Percentiles rank a stretch among this genome's conserved stretches.
These are phyloP conservation scores for Arenaria interpres DNA, from an alignment of 2,113 vertebrate genomes.

Conservation along the genomic window DNA sequence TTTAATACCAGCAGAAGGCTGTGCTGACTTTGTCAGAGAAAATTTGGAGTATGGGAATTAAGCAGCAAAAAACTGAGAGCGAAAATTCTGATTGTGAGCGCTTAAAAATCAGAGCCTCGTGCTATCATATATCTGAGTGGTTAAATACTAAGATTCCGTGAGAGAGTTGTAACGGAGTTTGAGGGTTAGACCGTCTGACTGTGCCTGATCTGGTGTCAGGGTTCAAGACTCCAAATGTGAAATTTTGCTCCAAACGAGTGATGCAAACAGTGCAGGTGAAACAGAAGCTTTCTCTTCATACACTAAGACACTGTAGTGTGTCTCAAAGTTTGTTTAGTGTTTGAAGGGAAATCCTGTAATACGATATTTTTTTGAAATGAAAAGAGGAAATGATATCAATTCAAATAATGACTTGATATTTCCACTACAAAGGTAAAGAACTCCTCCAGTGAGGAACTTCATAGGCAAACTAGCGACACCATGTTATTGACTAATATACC, in stretches of 20 bases:
- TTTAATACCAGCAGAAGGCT: neutral
- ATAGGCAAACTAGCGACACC: conserved; percentile 38
- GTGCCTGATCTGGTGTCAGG: neutral
- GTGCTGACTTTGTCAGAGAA: neutral
- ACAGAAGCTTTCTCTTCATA: neutral
- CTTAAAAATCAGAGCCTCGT: neutral
- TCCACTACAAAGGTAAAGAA: conserved; percentile 29
- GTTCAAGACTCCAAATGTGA: neutral
- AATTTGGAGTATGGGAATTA: neutral
- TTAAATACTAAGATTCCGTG: neutral
- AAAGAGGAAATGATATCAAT: neutral
- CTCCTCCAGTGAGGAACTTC: conserved; percentile 59
- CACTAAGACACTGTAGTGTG: neutral
- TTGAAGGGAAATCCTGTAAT: neutral
- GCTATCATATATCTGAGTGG: neutral
- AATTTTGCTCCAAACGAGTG: neutral
- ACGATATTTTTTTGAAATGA: neutral
- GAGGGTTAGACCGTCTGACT: neutral
- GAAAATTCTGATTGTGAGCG: neutral
- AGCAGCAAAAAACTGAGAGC: neutral
- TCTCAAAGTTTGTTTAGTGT: neutral
- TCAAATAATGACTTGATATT: neutral
- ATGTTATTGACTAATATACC: conserved; percentile 55
- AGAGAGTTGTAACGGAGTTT: neutral
- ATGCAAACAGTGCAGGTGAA: neutral